Evolutionary conservation across 2,113 vertebrate species (phyloP).

Genomic region (Microcebus tavaratra): DNA sequence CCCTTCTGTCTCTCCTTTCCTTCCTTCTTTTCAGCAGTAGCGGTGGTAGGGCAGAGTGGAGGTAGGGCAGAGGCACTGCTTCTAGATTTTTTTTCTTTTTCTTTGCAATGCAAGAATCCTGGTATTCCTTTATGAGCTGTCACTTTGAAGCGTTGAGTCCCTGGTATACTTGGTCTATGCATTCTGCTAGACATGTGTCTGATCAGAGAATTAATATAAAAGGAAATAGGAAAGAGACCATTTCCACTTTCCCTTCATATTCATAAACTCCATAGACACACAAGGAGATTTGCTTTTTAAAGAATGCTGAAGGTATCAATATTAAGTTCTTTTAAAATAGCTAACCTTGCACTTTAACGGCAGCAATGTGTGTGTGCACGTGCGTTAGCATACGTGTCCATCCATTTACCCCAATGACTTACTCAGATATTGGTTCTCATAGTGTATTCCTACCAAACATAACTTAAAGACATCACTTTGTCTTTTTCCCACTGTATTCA

Average conservation of each 20-base stretch:
- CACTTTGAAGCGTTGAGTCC: neutral
- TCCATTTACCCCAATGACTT: no score
- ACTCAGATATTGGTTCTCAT: neutral
- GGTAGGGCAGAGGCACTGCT: neutral
- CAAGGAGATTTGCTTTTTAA: neutral
- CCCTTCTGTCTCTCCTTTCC: constrained; percentile 19
- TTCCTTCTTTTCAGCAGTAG: constrained; percentile 37
- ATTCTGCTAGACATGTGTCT: neutral
- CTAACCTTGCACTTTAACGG: neutral
- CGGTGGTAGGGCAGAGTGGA: neutral
- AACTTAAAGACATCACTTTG: neutral
- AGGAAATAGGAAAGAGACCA: neutral
- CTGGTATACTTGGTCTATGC: neutral
- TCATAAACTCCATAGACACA: neutral
- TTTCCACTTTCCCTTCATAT: neutral
- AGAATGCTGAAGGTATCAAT: neutral
- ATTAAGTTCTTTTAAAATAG: neutral
- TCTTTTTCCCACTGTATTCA: neutral
- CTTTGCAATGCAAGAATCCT: neutral
- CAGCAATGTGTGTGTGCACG: neutral
- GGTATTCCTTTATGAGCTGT: neutral
- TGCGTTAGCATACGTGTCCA: no score
- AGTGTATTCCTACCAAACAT: neutral
- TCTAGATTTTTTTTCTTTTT: neutral
- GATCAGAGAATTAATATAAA: neutral